A percentile compares a stretch with the other conserved stretches of the same genome.
phyloP scores from a whole-genome alignment of 2,113 vertebrate species.

The Melanerpes formicivorus region DNA sequence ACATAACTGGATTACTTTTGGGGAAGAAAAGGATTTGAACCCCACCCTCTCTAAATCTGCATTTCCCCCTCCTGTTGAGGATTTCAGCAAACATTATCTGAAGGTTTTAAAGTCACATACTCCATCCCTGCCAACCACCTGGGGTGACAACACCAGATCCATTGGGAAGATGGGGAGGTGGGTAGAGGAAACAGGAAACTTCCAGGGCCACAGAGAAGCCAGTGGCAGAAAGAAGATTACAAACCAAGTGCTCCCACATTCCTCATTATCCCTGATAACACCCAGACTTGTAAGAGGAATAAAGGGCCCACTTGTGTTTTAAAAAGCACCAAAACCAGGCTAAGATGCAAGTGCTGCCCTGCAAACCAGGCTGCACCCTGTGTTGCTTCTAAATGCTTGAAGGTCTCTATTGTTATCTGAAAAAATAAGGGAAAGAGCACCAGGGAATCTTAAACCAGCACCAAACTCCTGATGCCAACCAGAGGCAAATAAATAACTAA shows the following conservation, averaged over 20 bases:
- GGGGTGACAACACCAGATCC: neutral
- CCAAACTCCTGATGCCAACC: neutral
- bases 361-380: neutral
- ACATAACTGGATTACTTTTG: neutral
- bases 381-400: neutral
- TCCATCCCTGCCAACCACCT: neutral
- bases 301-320: neutral
- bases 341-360: neutral
- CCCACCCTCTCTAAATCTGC: neutral
- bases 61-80: neutral
- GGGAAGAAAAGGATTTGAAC: neutral
- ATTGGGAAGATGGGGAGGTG: neutral
- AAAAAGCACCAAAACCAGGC: neutral
- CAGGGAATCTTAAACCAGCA: neutral
- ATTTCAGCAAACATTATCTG: neutral
- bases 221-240: neutral
- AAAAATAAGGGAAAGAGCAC: neutral
- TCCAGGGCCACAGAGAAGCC: conserved; percentile 63
- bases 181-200: conserved; percentile 30
- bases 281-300: neutral
- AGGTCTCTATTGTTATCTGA: neutral
- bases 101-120: neutral
- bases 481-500: neutral
- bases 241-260: neutral
- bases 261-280: neutral